A percentile compares a stretch with the other conserved stretches of the same genome.
Conservation (phyloP, 2,888 invertebrate species). For the Hydraecia micacea region DNA sequence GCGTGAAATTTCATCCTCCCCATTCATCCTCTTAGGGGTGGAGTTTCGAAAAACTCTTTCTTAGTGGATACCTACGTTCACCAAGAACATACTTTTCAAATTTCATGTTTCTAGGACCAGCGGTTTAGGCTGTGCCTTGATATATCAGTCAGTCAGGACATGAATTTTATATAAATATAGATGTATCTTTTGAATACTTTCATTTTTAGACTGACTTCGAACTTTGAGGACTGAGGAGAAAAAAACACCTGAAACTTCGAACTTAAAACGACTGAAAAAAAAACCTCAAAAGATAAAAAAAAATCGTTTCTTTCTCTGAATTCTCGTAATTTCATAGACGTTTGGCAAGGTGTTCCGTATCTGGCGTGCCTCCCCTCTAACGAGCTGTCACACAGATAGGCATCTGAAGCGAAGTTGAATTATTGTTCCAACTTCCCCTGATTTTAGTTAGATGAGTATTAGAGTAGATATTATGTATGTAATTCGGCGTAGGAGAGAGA, state of each 20-base stretch:
- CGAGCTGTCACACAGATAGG: slow-evolving; percentile 68
- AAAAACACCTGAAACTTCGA: neutral
- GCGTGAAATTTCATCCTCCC: too few species aligned
- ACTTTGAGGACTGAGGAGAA: neutral
- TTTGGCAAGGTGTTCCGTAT: slow-evolving; percentile 60
- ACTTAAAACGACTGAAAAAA: slow-evolving; percentile 19
- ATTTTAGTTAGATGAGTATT: slow-evolving; percentile 57
- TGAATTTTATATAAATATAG: too few species aligned
- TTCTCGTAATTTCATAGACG: slow-evolving; percentile 61
- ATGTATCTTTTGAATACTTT: neutral
- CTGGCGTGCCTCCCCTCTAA: slow-evolving; percentile 63
- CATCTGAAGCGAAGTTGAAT: slow-evolving; percentile 65
- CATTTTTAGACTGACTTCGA: neutral
- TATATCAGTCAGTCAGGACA: too few species aligned
- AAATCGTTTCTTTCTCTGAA: slow-evolving; percentile 27
- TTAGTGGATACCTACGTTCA: too few species aligned
- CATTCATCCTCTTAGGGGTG: too few species aligned
- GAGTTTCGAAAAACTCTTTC: too few species aligned
- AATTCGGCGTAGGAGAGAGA: neutral
- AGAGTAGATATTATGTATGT: slow-evolving; percentile 33
- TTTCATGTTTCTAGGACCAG: too few species aligned
- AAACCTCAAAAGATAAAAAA: slow-evolving; percentile 13
- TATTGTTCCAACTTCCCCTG: slow-evolving; percentile 61
- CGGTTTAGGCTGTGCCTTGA: too few species aligned
- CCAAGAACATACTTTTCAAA: too few species aligned